Evolutionary conservation across 2,797 vertebrate genomes (phyloP).

Genomic region (Gouania willdenowi): DNA sequence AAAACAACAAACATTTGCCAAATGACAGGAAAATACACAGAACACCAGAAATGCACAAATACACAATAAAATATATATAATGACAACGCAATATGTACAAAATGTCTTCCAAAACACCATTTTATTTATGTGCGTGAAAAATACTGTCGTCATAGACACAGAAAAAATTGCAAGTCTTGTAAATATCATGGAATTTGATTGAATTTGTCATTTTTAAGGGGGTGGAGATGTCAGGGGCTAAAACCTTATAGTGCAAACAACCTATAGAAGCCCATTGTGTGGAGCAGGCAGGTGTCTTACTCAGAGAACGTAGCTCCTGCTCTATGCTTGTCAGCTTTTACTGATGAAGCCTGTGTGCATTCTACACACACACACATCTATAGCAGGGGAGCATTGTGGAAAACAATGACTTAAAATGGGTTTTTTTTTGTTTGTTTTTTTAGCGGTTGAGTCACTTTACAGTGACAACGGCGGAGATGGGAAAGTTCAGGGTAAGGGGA

Average conservation of each 20-base stretch:
- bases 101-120: too few species aligned
- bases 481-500: neutral
- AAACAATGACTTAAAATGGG: constrained; percentile 31
- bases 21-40: constrained; percentile 5
- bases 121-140: too few species aligned
- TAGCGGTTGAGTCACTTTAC: constrained; percentile 43
- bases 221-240: constrained; percentile 27
- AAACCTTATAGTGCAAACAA: constrained; percentile 52
- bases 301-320: constrained; percentile 5
- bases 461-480: constrained; percentile 22
- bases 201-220: too few species aligned
- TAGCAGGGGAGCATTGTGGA: constrained; percentile 30
- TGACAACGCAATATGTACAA: too few species aligned
- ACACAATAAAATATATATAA: too few species aligned
- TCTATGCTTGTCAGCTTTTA: constrained; percentile 47
- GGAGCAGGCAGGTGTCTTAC: constrained; percentile 33
- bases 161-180: too few species aligned
- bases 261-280: constrained; percentile 32
- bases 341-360: constrained; percentile 21
- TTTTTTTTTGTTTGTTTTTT: too few species aligned
- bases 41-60: neutral
- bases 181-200: too few species aligned
- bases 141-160: too few species aligned
- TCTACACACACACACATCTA: constrained; percentile 34
- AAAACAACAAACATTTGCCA: too few species aligned